phyloP scores from a whole-genome alignment of 1,140 invertebrate species.

The Drosophila pallidifrons region DNA sequence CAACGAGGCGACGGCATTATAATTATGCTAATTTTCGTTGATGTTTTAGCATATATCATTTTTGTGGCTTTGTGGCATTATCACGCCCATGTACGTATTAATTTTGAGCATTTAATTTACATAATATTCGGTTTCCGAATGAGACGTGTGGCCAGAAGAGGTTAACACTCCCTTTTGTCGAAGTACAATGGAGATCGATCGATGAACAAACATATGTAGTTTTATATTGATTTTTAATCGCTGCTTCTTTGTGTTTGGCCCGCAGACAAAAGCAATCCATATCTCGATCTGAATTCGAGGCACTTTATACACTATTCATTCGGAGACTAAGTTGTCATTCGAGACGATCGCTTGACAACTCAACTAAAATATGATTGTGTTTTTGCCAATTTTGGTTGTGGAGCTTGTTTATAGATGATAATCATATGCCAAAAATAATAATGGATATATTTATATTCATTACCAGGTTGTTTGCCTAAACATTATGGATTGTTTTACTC shows the following conservation, averaged over 20 bases:
- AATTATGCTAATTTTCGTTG: constrained; percentile 71
- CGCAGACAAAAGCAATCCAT: constrained; percentile 12
- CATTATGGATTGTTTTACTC: constrained; percentile 23
- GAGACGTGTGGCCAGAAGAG: constrained; percentile 24
- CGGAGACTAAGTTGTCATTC: constrained; percentile 35
- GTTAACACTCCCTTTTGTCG: constrained; percentile 44
- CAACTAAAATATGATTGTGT: constrained; percentile 39
- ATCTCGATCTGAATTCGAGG: constrained; percentile 44
- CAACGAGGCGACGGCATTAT: constrained; percentile 67
- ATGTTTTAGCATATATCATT: constrained; percentile 64
- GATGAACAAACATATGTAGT: constrained; percentile 37
- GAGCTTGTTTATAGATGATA: constrained; percentile 41
- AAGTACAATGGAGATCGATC: constrained; percentile 37
- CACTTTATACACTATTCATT: constrained; percentile 40
- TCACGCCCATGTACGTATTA: constrained; percentile 41
- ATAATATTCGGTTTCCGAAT: constrained; percentile 56
- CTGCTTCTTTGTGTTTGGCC: constrained; percentile 53
- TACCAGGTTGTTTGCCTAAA: constrained; percentile 9
- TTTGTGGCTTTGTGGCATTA: constrained; percentile 52
- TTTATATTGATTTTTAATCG: constrained; percentile 83
- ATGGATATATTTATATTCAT: constrained; percentile 33
- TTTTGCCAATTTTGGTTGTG: constrained; percentile 18
- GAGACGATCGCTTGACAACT: constrained; percentile 36
- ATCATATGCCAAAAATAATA: constrained; percentile 66
- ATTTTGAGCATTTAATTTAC: constrained; percentile 53